These are phyloP conservation scores for Odontamblyopus lacepedii DNA, from an alignment of 2,797 vertebrate genomes.

Conservation along the genomic window DNA sequence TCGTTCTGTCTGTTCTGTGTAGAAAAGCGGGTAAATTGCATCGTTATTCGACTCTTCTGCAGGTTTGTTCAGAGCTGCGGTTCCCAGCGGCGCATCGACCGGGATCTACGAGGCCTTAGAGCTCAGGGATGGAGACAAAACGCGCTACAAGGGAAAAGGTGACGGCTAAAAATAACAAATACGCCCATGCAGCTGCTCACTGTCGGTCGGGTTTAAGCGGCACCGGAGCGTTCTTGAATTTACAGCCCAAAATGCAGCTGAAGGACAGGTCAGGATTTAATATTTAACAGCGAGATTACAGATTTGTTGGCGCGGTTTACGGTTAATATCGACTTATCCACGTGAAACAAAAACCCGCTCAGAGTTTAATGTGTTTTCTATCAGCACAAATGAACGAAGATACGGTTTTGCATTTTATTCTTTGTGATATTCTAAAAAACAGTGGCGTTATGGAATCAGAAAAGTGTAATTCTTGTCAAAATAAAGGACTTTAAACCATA, in stretches of 20 bases:
- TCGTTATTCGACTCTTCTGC: background rate
- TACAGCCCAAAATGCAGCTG: background rate
- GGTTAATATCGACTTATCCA: no score
- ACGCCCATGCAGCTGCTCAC: background rate
- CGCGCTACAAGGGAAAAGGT: constrained; percentile 79
- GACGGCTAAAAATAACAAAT: constrained; percentile 3
- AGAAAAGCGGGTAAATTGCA: background rate
- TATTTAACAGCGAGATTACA: no score
- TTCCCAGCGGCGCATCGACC: constrained; percentile 87
- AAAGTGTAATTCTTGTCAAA: no score
- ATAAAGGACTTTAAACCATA: no score
- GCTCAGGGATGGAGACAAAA: constrained; percentile 87
- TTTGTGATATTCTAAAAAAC: no score
- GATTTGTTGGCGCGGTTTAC: no score
- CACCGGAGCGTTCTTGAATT: background rate
- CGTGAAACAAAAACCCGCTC: no score
- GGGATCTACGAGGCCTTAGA: constrained; percentile 90
- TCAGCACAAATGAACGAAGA: no score
- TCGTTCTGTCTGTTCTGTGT: background rate
- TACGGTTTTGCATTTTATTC: no score
- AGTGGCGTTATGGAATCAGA: no score
- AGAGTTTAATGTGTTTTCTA: no score
- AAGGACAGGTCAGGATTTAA: background rate
- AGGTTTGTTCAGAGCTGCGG: constrained; percentile 86
- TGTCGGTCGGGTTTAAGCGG: background rate